Percentiles rank a stretch among this genome's conserved stretches.
These are phyloP conservation scores for Linnaemya tessellans DNA, from an alignment of 2,888 invertebrate species.

Conservation along the genomic window DNA sequence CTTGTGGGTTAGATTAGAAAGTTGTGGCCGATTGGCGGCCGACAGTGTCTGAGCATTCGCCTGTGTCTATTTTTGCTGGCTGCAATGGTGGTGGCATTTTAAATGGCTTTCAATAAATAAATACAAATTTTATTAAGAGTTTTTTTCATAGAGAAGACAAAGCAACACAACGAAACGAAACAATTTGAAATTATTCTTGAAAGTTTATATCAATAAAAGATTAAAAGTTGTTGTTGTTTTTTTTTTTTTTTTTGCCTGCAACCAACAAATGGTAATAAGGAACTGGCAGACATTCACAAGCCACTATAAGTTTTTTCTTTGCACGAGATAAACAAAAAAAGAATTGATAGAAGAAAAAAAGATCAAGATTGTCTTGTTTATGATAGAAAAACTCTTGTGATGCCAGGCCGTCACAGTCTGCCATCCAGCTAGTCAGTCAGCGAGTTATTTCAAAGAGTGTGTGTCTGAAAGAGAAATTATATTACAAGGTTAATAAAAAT, in stretches of 20 bases:
- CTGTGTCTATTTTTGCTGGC: constrained; percentile 29
- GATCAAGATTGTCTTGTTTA: constrained; percentile 47
- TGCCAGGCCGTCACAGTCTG: constrained; percentile 8
- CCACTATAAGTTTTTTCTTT: constrained; percentile 6
- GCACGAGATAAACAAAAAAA: neutral
- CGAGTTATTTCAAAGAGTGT: neutral
- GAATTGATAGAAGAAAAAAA: neutral
- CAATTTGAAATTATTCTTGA: constrained; percentile 66
- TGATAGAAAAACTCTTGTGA: constrained; percentile 13
- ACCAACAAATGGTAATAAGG: constrained; percentile 53
- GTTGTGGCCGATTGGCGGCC: constrained; percentile 59
- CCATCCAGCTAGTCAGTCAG: constrained; percentile 11
- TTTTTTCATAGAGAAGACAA: constrained; percentile 48
- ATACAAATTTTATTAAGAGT: constrained; percentile 67
- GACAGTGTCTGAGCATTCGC: constrained; percentile 38
- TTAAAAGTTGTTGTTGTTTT: constrained; percentile 18
- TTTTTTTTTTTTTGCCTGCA: neutral
- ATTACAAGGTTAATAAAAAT: constrained; percentile 64
- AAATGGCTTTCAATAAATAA: constrained; percentile 69
- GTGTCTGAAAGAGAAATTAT: constrained; percentile 64
- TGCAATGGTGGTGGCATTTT: constrained; percentile 64
- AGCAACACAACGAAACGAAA: constrained; percentile 27
- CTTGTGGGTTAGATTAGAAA: constrained; percentile 74
- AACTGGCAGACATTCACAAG: constrained; percentile 52
- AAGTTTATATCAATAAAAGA: constrained; percentile 62